Evolutionary conservation across 1,140 invertebrate species (phyloP).

Genomic region (Zaprionus tsacasi): DNA sequence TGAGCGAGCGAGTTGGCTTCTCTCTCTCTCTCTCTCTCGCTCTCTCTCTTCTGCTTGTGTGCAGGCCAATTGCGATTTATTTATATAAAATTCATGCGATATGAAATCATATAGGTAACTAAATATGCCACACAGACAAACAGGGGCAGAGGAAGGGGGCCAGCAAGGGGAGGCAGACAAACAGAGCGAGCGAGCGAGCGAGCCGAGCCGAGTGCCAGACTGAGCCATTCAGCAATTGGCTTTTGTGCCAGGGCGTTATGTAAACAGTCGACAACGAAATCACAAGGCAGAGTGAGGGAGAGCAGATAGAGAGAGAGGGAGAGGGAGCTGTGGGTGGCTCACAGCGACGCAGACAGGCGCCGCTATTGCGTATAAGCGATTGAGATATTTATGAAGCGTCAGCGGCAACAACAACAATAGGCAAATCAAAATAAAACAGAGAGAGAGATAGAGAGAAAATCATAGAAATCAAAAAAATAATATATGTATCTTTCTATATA

Average conservation of each 20-base stretch:
- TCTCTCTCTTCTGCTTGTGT: slow-evolving; percentile 48
- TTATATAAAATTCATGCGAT: slow-evolving; percentile 79
- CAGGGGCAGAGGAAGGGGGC: neutral
- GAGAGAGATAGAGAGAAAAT: slow-evolving; percentile 2
- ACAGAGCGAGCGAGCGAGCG: slow-evolving; percentile 22
- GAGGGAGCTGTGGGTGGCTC: slow-evolving; percentile 5
- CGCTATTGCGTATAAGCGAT: slow-evolving; percentile 60
- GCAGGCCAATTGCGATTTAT: slow-evolving; percentile 79
- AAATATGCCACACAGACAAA: slow-evolving; percentile 65
- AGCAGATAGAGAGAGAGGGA: neutral
- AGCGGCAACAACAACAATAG: slow-evolving; percentile 23
- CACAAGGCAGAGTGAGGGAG: slow-evolving; percentile 49
- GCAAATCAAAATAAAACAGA: slow-evolving; percentile 19
- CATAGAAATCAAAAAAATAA: neutral
- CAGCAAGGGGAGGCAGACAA: slow-evolving; percentile 14
- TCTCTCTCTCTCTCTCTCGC: neutral
- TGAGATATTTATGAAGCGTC: slow-evolving; percentile 70
- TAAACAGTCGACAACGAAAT: slow-evolving; percentile 70
- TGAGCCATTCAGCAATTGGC: slow-evolving; percentile 69
- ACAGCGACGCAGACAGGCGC: slow-evolving; percentile 51
- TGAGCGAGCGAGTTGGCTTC: slow-evolving; percentile 16
- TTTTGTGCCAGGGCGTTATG: slow-evolving; percentile 78
- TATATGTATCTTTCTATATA: neutral
- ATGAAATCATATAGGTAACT: slow-evolving; percentile 80
- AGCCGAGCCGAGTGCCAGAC: slow-evolving; percentile 30